A percentile compares a stretch with the other conserved stretches of the same genome.
Conservation (phyloP, 2,113 vertebrate species). For the Limnothrissa miodon region DNA sequence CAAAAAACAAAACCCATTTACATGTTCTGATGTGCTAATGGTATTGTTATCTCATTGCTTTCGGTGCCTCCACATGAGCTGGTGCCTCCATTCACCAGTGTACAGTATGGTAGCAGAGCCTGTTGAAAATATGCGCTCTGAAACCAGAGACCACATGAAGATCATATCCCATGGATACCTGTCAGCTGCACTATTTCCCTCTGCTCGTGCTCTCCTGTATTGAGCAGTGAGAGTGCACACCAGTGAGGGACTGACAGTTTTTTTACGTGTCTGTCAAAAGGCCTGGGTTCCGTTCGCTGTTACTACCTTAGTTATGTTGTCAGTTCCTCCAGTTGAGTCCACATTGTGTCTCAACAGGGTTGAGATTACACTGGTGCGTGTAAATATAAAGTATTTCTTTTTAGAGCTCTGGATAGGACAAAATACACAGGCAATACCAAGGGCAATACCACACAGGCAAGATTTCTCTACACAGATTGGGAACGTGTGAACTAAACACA, state of each 20-base stretch:
- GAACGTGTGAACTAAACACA: neutral
- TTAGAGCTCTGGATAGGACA: neutral
- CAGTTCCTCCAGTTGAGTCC: neutral
- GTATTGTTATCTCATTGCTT: neutral
- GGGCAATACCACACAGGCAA: no score
- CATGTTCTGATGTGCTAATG: neutral
- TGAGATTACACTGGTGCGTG: neutral
- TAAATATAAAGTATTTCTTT: neutral
- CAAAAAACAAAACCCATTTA: neutral
- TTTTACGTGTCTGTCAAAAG: neutral
- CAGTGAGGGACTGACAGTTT: neutral
- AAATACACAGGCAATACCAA: neutral
- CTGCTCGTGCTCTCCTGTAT: neutral
- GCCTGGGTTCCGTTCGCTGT: neutral
- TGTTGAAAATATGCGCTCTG: neutral
- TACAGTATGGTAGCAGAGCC: neutral
- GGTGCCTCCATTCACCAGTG: no score
- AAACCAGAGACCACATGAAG: neutral
- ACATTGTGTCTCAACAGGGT: neutral
- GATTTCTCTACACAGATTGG: neutral
- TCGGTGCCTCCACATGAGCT: neutral
- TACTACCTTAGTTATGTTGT: neutral
- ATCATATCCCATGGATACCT: neutral
- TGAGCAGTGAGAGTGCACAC: neutral
- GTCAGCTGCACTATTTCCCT: neutral